These are phyloP conservation scores for Loris lydekkerianus DNA, from an alignment of 2,797 vertebrate genomes.

Conservation along the genomic window DNA sequence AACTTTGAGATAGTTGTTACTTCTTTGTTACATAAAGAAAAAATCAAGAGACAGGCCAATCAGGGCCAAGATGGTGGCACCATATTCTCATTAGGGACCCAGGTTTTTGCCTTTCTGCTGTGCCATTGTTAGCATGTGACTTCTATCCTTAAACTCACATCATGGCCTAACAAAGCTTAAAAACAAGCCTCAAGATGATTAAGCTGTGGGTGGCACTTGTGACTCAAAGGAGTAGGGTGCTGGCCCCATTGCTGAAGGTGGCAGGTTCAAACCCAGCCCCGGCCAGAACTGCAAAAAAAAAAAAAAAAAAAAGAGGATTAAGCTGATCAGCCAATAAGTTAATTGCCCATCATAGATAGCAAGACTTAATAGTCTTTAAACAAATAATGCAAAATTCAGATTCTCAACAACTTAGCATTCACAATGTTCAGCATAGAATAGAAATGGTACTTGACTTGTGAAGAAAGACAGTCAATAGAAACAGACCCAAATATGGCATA, in stretches of 20 bases:
- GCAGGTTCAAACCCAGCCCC: too few relatives aligned
- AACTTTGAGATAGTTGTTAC: background rate
- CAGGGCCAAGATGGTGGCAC: background rate
- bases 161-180: background rate
- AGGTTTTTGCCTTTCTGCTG: background rate
- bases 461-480: background rate
- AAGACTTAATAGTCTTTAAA: constrained; percentile 29
- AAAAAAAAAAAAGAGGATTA: background rate
- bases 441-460: background rate
- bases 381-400: background rate
- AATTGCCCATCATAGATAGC: background rate
- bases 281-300: too few relatives aligned
- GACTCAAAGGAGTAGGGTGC: too few relatives aligned
- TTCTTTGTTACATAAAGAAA: background rate
- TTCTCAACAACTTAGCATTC: background rate
- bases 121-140: background rate
- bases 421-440: background rate
- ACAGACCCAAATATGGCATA: background rate
- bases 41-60: background rate
- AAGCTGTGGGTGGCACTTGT: too few relatives aligned
- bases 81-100: too few relatives aligned
- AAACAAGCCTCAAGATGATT: background rate
- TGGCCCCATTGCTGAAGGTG: too few relatives aligned
- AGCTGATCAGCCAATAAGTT: background rate
- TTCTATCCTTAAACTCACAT: background rate